These are phyloP conservation scores for Dasyornis broadbenti DNA, from an alignment of 2,113 vertebrate genomes.

Conservation along the genomic window DNA sequence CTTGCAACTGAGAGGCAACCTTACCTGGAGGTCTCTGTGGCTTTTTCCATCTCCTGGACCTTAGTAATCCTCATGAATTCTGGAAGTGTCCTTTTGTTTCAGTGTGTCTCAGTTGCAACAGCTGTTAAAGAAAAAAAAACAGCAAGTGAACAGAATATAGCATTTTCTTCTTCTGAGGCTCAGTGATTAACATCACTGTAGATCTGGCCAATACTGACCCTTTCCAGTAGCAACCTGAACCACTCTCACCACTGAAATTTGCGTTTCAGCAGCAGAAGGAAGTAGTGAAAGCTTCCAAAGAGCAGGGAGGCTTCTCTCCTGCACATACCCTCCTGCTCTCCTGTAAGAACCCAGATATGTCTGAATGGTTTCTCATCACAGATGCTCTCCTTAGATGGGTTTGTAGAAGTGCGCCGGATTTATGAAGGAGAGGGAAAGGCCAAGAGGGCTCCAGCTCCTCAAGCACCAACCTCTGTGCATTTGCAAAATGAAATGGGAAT, in stretches of 20 bases:
- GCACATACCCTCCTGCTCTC: background rate
- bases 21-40: background rate
- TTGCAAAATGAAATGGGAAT: background rate
- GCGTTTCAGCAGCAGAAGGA: background rate
- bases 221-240: background rate
- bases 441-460: background rate
- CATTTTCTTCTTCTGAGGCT: background rate
- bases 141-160: background rate
- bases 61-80: background rate
- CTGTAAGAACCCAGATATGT: background rate
- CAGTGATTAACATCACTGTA: fast-evolving
- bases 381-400: background rate
- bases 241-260: background rate
- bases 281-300: background rate
- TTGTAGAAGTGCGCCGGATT: background rate
- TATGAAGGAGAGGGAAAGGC: background rate
- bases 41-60: background rate
- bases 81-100: background rate
- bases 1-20: background rate
- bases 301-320: background rate
- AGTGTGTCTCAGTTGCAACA: background rate
- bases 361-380: background rate
- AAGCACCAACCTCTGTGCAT: no score
- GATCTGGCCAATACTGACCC: background rate
- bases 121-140: background rate